phyloP scores from a whole-genome alignment of 2,113 vertebrate species.

The Corythaixoides concolor region DNA sequence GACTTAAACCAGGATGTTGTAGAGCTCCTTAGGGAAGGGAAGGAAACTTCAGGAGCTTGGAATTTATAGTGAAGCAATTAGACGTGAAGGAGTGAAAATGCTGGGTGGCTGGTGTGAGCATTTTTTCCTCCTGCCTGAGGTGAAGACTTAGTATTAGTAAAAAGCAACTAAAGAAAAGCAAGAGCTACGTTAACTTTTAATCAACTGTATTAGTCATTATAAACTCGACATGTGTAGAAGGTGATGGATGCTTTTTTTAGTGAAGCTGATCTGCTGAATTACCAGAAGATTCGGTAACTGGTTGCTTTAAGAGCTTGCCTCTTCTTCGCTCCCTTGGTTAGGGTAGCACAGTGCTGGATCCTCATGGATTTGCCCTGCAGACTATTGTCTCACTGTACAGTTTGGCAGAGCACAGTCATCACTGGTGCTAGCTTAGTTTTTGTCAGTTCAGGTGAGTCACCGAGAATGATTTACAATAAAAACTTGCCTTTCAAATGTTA shows the following conservation, averaged over 20 bases:
- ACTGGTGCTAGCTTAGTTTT: background rate
- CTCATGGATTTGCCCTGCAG: background rate
- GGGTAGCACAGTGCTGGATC: background rate
- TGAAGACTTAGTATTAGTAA: background rate
- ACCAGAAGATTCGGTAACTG: background rate
- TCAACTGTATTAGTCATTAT: background rate
- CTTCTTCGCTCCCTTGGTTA: background rate
- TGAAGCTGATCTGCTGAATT: background rate
- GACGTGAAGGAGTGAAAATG: background rate
- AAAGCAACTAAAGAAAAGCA: background rate
- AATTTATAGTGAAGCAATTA: background rate
- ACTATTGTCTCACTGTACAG: accelerated
- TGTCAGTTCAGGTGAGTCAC: conserved; percentile 16
- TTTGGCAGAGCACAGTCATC: background rate
- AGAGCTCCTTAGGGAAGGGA: background rate
- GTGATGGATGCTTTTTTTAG: background rate
- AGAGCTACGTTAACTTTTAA: background rate
- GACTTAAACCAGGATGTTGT: background rate
- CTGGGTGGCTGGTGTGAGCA: accelerated
- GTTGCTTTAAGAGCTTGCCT: background rate
- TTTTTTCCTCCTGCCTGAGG: background rate
- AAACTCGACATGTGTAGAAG: background rate
- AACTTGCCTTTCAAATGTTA: conserved; percentile 44
- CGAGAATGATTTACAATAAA: conserved; percentile 26
- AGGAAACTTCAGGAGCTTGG: background rate